These are phyloP conservation scores for Chouioia cunea DNA, from an alignment of 2,888 invertebrate species.

Conservation along the genomic window DNA sequence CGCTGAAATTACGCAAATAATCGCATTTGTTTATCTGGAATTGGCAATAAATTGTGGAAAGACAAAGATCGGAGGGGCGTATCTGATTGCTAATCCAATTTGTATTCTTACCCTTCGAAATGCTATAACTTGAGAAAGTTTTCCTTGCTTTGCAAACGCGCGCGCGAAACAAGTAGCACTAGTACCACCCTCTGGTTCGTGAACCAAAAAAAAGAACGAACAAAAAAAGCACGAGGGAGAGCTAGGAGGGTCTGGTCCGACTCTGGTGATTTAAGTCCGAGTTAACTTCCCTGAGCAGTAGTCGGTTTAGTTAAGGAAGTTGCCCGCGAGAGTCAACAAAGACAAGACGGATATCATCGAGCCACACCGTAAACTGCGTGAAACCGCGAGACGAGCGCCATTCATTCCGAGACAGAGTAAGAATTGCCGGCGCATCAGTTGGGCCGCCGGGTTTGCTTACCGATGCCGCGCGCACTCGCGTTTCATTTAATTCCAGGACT, in stretches of 20 bases:
- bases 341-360: conserved; percentile 47
- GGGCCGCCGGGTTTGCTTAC: no score
- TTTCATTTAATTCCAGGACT: conserved; percentile 39
- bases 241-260: background rate
- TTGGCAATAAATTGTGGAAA: background rate
- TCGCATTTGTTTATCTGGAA: no score
- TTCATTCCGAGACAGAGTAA: conserved; percentile 38
- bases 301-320: conserved; percentile 46
- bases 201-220: background rate
- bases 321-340: conserved; percentile 38
- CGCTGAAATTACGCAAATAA: no score
- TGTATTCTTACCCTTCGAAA: conserved; percentile 5
- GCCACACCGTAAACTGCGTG: conserved; percentile 45
- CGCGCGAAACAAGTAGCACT: background rate
- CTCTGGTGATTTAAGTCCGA: conserved; percentile 41
- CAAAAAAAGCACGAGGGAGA: background rate
- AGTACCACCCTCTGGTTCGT: background rate
- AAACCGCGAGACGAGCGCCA: conserved; percentile 46
- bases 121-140: conserved; percentile 33
- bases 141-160: background rate
- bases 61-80: background rate
- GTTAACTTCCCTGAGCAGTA: conserved; percentile 44
- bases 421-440: conserved; percentile 1
- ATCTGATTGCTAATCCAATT: conserved; percentile 41
- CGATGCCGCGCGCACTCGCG: background rate